Conservation (phyloP, 1,140 invertebrate genomes). For the Thrips palmi region DNA sequence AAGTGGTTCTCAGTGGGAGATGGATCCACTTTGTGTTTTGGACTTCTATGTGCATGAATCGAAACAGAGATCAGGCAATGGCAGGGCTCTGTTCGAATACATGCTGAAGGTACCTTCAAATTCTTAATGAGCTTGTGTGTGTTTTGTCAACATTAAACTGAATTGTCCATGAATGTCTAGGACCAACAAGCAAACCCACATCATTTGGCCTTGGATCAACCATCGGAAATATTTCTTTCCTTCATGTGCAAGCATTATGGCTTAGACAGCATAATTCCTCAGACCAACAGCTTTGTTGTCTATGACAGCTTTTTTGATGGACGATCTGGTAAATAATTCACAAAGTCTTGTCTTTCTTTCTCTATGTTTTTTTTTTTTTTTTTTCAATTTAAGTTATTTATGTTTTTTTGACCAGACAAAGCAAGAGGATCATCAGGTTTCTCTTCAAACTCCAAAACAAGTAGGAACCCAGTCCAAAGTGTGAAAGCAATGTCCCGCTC, state of each 20-base stretch:
- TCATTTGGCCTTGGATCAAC: slow-evolving; percentile 70
- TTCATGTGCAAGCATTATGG: slow-evolving; percentile 70
- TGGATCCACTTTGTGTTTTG: slow-evolving; percentile 54
- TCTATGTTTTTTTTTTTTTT: too few relatives aligned
- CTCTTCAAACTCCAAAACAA: too few relatives aligned
- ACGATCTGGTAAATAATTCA: too few relatives aligned
- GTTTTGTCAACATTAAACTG: not conserved
- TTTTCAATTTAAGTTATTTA: too few relatives aligned
- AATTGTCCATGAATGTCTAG: slow-evolving; percentile 26
- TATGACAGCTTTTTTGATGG: slow-evolving; percentile 73
- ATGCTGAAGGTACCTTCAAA: slow-evolving; percentile 39
- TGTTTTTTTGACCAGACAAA: too few relatives aligned
- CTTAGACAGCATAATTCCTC: slow-evolving; percentile 44
- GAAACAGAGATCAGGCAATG: slow-evolving; percentile 52
- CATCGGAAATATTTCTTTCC: slow-evolving; percentile 65
- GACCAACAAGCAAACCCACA: slow-evolving; percentile 42
- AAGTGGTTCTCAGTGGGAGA: slow-evolving; percentile 40
- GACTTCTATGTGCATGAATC: slow-evolving; percentile 71
- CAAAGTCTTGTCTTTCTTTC: too few relatives aligned
- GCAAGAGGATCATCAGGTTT: too few relatives aligned
- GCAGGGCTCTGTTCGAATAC: slow-evolving; percentile 50
- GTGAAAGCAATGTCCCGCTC: too few relatives aligned
- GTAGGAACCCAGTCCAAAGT: too few relatives aligned
- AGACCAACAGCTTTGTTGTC: slow-evolving; percentile 73
- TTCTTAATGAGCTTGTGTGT: not conserved